phyloP scores from a whole-genome alignment of 2,797 vertebrate genomes.

The Buceros bicornis region DNA sequence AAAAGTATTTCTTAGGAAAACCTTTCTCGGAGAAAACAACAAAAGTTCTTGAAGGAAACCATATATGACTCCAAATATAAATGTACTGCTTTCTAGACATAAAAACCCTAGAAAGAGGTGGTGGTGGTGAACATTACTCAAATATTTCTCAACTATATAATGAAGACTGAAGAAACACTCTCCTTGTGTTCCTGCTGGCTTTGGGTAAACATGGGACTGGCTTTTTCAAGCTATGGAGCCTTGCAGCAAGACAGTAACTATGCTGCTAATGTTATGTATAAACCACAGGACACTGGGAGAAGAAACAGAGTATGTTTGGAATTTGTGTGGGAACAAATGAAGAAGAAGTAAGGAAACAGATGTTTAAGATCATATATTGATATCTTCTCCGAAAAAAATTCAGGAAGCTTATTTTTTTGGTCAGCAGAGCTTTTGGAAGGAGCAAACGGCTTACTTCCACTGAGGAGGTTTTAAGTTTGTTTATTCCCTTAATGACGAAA shows the following conservation, averaged over 20 bases:
- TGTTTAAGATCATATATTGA: conserved; percentile 67
- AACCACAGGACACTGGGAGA: conserved; percentile 62
- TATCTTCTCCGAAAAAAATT: conserved; percentile 33
- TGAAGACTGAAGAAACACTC: not conserved
- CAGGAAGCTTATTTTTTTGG: conserved; percentile 23
- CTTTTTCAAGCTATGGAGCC: conserved; percentile 48
- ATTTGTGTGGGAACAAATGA: conserved; percentile 72
- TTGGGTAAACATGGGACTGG: conserved; percentile 12
- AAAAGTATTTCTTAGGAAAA: not conserved
- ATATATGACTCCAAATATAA: not conserved
- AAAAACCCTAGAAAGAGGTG: conserved; percentile 28
- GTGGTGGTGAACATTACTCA: not conserved
- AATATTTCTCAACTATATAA: conserved; percentile 8
- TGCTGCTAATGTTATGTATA: conserved; percentile 55
- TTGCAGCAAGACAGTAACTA: conserved; percentile 64
- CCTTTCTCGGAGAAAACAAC: not conserved
- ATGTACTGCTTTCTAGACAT: conserved; percentile 10
- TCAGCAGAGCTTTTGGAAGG: conserved; percentile 13
- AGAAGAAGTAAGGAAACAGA: conserved; percentile 64
- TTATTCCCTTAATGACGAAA: not conserved
- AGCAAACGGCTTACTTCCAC: not conserved
- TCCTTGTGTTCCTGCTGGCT: conserved; percentile 39
- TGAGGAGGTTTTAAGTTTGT: not conserved
- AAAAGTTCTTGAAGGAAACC: not conserved
- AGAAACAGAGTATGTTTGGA: conserved; percentile 67